Evolutionary conservation across 2,797 vertebrate species (phyloP), one percentile per base, ranked within the genome.

Genomic region (Tangara arthus): DNA sequence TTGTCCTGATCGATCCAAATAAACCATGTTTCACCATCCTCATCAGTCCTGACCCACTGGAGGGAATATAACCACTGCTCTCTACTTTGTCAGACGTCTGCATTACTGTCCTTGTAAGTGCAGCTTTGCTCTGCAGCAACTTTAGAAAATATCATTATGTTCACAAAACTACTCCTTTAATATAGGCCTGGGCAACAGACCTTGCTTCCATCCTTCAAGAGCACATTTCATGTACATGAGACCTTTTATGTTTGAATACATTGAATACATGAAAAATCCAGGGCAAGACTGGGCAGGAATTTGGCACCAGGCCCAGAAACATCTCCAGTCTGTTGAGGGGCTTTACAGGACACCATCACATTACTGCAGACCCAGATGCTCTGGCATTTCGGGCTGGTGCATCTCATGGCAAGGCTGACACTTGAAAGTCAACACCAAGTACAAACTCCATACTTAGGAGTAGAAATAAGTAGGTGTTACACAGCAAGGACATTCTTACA

Each of bases 91-190:
- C 70, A 84, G 35, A 15, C 27, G 5, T 6, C 56, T 56, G 16
- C 65, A n/a, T 11, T 8, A 8, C 5, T 7, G 16, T 5, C 46
- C 59, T 19, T 55, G 1, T 6, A 56, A 59, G 18, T 1, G 5
- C 44, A 64, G 27, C 24, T 80, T 47, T 57, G 17, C 16, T 76
- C 63, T 65, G 16, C 55, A 87, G 75, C 15, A 79, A 23, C 41
- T 69, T 32, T 2, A 68, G 60, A 34, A 82, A 84, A 82, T 1
- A 10, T 4, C 44, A 52, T 30, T 39, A 28, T 2, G 7, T 20
- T 14, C 3, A 34, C 23, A 34, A n/a, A 47, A 47, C 24, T 42
- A 23, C 18, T 46, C 8, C 34, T 69, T 61, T 34, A 68, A 60
- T 13, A 39, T 1, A 56, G 24, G 34, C 15, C 10, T 5, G 11